A percentile compares a stretch with the other conserved stretches of the same genome.
Evolutionary conservation across 2,113 vertebrate species (phyloP).

Genomic region (Chionodraco myersi): DNA sequence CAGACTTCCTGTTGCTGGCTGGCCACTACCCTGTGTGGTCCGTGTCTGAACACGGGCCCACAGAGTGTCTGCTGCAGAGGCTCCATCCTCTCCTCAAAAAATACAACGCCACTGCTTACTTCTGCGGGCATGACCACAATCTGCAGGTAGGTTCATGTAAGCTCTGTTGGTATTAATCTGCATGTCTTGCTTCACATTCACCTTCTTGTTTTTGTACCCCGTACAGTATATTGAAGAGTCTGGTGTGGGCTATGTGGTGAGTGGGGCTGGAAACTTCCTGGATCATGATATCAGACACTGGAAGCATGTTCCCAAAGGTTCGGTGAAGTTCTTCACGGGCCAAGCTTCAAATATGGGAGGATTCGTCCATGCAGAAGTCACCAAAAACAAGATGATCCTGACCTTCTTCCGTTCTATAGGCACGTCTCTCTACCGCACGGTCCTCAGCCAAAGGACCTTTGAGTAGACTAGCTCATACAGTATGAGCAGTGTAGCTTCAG

Average conservation of each 20-base stretch:
- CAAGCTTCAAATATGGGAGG: conserved; percentile 85
- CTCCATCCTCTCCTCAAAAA: conserved; percentile 86
- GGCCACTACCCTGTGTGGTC: conserved; percentile 96
- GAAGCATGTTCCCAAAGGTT: conserved; percentile 83
- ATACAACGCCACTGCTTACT: conserved; percentile 88
- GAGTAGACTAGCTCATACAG: not conserved
- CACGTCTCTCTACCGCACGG: conserved; percentile 88
- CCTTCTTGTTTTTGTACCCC: not conserved
- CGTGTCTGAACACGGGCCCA: conserved; percentile 91
- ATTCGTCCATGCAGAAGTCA: conserved; percentile 87
- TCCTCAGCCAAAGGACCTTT: conserved; percentile 77
- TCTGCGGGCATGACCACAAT: conserved; percentile 94
- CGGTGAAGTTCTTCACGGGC: conserved; percentile 89
- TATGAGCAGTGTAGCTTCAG: not conserved
- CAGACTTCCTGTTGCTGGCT: conserved; percentile 89
- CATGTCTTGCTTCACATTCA: not conserved
- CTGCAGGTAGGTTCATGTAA: conserved; percentile 85
- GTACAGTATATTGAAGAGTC: conserved; percentile 86
- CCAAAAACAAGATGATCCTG: conserved; percentile 83
- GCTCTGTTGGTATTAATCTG: not conserved
- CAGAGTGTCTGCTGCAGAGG: conserved; percentile 84
- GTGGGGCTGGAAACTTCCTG: conserved; percentile 93
- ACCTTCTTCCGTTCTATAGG: conserved; percentile 89
- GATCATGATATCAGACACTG: conserved; percentile 85
- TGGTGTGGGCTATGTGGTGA: conserved; percentile 89